Base-by-base conservation (phyloP, 2,797 vertebrate species). In the Decapterus maruadsi region DNA sequence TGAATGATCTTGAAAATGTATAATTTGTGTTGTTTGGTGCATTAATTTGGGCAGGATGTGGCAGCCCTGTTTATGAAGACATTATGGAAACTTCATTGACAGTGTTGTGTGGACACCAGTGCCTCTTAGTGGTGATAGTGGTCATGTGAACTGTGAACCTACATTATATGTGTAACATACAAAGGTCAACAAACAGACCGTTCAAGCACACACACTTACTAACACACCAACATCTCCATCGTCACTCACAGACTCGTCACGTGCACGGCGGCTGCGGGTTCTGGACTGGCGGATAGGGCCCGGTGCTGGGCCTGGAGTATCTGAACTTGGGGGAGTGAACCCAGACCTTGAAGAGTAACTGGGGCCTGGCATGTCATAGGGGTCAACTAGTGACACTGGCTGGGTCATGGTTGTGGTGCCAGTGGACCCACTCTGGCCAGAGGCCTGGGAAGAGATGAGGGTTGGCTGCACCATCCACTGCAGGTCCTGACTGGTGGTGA, bases 401-500 rank as follows among this genome's bases (percentile, higher is more conserved):
- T 95, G 95, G 1, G 95, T 95, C 93, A 96, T 94, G 78, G 93
- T 92, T 0, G 94, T 88, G 1, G 94, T 93, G 67, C 94, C 95
- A n/a, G 89, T 91, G 79, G 93, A 87, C 65, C 81, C 83, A 56
- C 96, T 95, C 55, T 96, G 97, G 36, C 96, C 96, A 83, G 96
- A 97, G 63, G 98, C 97, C 92, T 98, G 97, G 1, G 98, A 99
- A 72, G 98, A 98, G 92, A 97, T 96, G 71, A 99, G 96, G 63
- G 98, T 98, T 9, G 98, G 97, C 77, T 99, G 98, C 67, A 98
- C 97, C 93, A 99, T 94, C 98, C 98, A 99, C 98, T 99, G 98
- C 91, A 99, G 96, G 89, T 99, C 98, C 91, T 97, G 98, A 90
- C 98, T 99, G 86, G 96, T 97, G 89, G 98, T 97, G 94, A 99